Evolutionary conservation across 2,888 invertebrate genomes (phyloP), one percentile per base, ranked within the genome.

Genomic region (Aelia acuminata): DNA sequence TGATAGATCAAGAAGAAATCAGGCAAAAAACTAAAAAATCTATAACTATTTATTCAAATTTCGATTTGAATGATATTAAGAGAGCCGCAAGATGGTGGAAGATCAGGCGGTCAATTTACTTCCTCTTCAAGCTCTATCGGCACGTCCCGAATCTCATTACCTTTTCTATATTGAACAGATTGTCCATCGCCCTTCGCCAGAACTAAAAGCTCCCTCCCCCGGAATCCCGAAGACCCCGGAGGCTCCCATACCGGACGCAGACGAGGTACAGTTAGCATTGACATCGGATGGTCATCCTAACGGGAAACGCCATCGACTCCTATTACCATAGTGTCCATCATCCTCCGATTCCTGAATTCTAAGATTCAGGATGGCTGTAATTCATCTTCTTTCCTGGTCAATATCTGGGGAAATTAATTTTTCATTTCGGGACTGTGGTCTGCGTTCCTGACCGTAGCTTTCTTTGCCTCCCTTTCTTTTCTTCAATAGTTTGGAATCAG

Each of bases 361-460:
- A n/a, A 47, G 80, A 80, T n/a, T 47, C 43, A n/a, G 0, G 43
- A 80, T 43, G 80, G 43, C 80, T 43, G 43, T 80, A 80, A 80
- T 80, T 80, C 75, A 22, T 43, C 22, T 39, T 39, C 75, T 35
- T 22, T 20, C 43, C 80, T 39, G n/a, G 43, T 80, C 80, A 80
- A 80, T 43, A 80, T 43, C 35, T 80, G n/a, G 80, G 22, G 15
- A 47, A 80, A 80, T 80, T 80, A 80, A 80, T 80, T 80, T 80
- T 75, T 75, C 75, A 11, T 39, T 75, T 80, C 43, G 43, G 80
- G 43, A 47, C 43, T 80, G 80, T 47, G 80, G 80, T 80, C 43
- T 80, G 80, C 80, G 43, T 80, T 80, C 80, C 80, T 39, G 13
- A 8, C n/a, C 80, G 80, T 80, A 43, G 80, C 80, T 70, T 70